Percentiles rank a stretch among this genome's conserved stretches.
Evolutionary conservation across 2,888 invertebrate species (phyloP).

Genomic region (Standfussiana lucernea): DNA sequence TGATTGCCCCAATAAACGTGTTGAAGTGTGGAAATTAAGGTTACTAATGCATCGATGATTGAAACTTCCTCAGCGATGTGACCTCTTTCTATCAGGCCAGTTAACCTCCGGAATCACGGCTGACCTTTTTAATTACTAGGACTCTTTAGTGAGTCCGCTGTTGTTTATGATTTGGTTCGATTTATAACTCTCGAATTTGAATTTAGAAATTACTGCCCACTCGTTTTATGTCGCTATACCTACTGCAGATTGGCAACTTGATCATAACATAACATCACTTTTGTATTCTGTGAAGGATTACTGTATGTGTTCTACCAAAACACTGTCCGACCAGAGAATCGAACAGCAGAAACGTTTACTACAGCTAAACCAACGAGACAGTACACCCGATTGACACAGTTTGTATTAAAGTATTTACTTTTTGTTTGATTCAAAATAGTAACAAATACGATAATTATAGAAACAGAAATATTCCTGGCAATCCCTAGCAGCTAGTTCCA

Average conservation of each 20-base stretch:
- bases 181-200: conserved; percentile 5
- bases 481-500: neutral
- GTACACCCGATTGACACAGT: neutral
- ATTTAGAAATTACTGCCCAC: neutral
- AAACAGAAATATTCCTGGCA: neutral
- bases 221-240: neutral
- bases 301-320: neutral
- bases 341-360: neutral
- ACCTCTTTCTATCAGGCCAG: conserved; percentile 42
- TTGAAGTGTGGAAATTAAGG: conserved; percentile 39
- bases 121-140: conserved; percentile 53
- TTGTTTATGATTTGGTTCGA: conserved; percentile 23
- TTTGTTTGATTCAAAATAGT: neutral
- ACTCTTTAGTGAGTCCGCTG: conserved; percentile 23
- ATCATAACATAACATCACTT: too few relatives aligned
- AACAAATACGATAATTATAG: neutral
- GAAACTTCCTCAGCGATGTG: conserved; percentile 44
- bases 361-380: neutral
- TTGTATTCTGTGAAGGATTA: too few relatives aligned
- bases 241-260: neutral
- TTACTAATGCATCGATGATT: conserved; percentile 54
- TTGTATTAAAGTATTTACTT: neutral
- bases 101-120: conserved; percentile 61
- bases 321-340: neutral
- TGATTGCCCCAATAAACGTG: neutral